Base-by-base conservation (phyloP, 2,888 invertebrate genomes). In the Blastobasis adustella region DNA sequence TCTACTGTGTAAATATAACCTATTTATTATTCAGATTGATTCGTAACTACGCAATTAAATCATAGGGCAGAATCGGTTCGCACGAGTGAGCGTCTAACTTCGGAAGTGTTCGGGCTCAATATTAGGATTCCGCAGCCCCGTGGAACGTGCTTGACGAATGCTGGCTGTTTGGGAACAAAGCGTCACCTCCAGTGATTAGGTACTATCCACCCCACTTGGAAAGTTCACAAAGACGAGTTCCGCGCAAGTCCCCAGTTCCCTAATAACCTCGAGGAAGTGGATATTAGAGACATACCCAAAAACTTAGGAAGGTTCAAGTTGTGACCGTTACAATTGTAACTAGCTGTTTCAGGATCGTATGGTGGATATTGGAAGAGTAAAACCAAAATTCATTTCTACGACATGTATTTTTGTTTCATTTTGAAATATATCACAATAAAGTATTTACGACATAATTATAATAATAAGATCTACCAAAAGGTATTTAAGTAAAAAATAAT, bases 121-220 rank as follows among this genome's bases (percentile, higher is more conserved):
- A 67, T 66, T 60, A 60, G 56, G 65, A 67, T 66, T 63, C 59
- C 68, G 64, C 58, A 37, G 6, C 37, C 45, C 36, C 38, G 5
- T 10, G 23, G 38, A 10, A 46, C 46, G 46, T 44, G 9, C 49
- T 49, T 44, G 36, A 10, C 40, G n/a, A 36, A 36, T 6, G n/a
- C 56, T 53, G 50, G 59, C 47, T 58, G 63, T 65, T 52, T 51
- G 62, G 62, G 61, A 67, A 71, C 71, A 75, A 73, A 68, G 71
- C 59, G 44, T 44, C 49, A 55, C 58, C 60, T 58, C 56, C 45
- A 56, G 56, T 55, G 54, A 66, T 68, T 68, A 64, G 66, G 63
- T 45, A 37, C 51, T 54, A 54, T 46, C 58, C 45, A 56, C 49
- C 59, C 49, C 55, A 45, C 57, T 56, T 47, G 54, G 55, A 52